phyloP scores from a whole-genome alignment of 2,113 vertebrate genomes.

The Scatophagus argus region DNA sequence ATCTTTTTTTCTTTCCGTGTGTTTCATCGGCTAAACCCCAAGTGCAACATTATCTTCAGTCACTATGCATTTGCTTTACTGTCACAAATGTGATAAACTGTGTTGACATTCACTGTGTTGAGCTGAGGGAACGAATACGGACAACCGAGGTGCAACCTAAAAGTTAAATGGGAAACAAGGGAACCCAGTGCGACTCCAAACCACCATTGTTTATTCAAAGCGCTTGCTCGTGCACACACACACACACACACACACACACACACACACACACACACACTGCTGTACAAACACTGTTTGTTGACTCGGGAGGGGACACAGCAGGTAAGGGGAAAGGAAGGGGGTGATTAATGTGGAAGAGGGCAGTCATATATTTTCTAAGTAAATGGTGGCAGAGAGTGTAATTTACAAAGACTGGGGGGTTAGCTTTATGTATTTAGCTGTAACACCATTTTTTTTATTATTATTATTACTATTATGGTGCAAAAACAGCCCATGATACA shows the following conservation, averaged over 20 bases:
- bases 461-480: no score
- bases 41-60: constrained; percentile 2
- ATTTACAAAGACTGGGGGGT: constrained; percentile 53
- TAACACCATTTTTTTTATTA: constrained; percentile 16
- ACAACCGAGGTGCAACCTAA: constrained; percentile 66
- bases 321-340: constrained; percentile 30
- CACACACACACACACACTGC: constrained; percentile 47
- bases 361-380: constrained; percentile 78
- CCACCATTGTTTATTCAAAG: constrained; percentile 73
- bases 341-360: constrained; percentile 59
- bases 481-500: not conserved
- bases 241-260: constrained; percentile 25
- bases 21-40: not conserved
- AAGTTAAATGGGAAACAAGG: constrained; percentile 59
- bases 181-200: constrained; percentile 56
- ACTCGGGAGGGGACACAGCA: constrained; percentile 64
- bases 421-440: constrained; percentile 63
- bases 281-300: constrained; percentile 83
- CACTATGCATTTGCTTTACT: constrained; percentile 19
- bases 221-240: constrained; percentile 2
- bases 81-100: constrained; percentile 32
- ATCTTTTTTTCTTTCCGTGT: not conserved
- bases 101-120: constrained; percentile 14
- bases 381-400: constrained; percentile 72
- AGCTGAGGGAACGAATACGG: constrained; percentile 18